Evolutionary conservation across 2,888 invertebrate genomes (phyloP).

Genomic region (Crematogaster levior): DNA sequence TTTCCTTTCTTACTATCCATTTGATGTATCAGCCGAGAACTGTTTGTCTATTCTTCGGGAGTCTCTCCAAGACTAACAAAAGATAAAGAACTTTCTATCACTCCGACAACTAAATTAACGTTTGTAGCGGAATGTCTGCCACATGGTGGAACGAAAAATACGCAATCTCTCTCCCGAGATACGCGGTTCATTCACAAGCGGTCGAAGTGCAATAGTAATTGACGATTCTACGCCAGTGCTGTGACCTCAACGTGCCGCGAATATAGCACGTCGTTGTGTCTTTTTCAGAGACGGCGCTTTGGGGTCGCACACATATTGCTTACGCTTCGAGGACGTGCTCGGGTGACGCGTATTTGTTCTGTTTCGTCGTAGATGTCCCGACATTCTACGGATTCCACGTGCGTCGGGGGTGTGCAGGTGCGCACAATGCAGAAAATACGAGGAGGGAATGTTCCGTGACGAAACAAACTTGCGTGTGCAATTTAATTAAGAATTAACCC

Average conservation of each 20-base stretch:
- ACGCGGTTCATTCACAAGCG: background rate
- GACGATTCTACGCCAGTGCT: constrained; percentile 61
- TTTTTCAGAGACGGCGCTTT: constrained; percentile 74
- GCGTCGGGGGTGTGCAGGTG: constrained; percentile 79
- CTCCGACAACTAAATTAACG: constrained; percentile 12
- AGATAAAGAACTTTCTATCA: constrained; percentile 4
- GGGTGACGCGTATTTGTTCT: constrained; percentile 80
- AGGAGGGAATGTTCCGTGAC: constrained; percentile 77
- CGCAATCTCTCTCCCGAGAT: constrained; percentile 1
- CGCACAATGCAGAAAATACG: constrained; percentile 66
- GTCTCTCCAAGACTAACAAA: background rate
- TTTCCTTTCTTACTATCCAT: background rate
- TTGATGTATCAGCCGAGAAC: background rate
- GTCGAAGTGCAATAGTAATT: constrained; percentile 10
- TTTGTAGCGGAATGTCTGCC: background rate
- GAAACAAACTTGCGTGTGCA: constrained; percentile 74
- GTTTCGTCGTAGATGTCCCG: constrained; percentile 68
- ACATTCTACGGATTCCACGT: constrained; percentile 78
- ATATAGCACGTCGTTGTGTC: constrained; percentile 74
- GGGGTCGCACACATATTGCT: constrained; percentile 73
- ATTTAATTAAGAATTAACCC: constrained; percentile 81
- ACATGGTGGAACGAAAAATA: constrained; percentile 18
- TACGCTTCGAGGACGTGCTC: constrained; percentile 62
- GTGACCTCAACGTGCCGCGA: constrained; percentile 70
- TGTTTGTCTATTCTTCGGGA: background rate